A percentile compares a stretch with the other conserved stretches of the same genome.
These are phyloP conservation scores for Cinclus mexicanus DNA, from an alignment of 2,113 vertebrate genomes.

Conservation along the genomic window DNA sequence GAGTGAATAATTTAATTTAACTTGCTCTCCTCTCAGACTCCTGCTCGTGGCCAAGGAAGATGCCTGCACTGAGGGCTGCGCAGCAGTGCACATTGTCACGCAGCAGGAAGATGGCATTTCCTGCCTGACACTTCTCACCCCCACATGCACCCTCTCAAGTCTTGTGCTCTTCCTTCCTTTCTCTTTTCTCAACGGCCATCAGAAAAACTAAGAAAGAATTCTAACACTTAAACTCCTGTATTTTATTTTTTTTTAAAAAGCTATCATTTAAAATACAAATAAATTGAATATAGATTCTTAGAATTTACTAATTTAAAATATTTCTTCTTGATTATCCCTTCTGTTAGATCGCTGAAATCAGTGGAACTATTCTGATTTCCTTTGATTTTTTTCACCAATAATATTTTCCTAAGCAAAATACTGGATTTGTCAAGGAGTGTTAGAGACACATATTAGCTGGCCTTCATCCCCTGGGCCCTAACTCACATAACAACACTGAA, in stretches of 20 bases:
- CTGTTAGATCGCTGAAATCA: background rate
- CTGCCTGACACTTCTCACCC: background rate
- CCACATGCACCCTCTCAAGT: background rate
- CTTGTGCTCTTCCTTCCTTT: background rate
- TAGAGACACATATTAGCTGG: background rate
- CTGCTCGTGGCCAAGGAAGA: background rate
- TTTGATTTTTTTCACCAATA: background rate
- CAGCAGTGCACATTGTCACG: fast-evolving
- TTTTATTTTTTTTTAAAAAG: background rate
- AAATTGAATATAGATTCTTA: background rate
- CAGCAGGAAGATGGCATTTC: background rate
- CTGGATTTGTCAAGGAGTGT: background rate
- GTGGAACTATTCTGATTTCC: background rate
- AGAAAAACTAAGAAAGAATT: background rate
- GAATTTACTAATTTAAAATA: background rate
- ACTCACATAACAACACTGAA: background rate
- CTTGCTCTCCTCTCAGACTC: background rate
- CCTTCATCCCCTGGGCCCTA: background rate
- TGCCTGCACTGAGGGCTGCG: background rate
- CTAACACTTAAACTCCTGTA: background rate
- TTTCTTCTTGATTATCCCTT: background rate
- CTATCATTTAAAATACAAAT: background rate
- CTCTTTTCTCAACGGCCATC: background rate
- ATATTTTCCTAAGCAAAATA: background rate
- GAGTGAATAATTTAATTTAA: background rate